Percentiles rank a stretch among this genome's conserved stretches.
phyloP scores from a whole-genome alignment of 2,797 vertebrate species.

The Sebastes alutus region DNA sequence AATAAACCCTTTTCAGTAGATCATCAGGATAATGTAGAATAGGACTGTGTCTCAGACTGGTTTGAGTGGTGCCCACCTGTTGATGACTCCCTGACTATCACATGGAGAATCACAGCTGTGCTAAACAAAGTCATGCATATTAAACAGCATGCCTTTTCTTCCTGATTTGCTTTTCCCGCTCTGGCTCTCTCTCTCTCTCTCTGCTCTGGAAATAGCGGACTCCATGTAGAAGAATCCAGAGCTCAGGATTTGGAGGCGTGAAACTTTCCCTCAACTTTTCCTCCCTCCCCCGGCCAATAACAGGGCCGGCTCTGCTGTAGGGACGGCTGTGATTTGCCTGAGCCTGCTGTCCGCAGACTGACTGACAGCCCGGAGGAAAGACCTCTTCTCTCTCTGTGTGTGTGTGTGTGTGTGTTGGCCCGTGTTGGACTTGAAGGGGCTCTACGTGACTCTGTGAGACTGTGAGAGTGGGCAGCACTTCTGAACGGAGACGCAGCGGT shows the following conservation, averaged over 20 bases:
- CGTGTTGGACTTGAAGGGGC: conserved; percentile 71
- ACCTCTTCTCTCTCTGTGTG: not conserved
- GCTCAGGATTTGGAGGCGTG: conserved; percentile 59
- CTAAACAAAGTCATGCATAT: not conserved
- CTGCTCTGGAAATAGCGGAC: not conserved
- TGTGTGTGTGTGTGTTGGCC: conserved; percentile 31
- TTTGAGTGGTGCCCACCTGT: not conserved
- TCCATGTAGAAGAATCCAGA: conserved; percentile 25
- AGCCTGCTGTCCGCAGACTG: conserved; percentile 52
- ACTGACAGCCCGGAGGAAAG: conserved; percentile 75
- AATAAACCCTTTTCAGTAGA: not conserved
- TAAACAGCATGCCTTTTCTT: not conserved
- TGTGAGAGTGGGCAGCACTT: conserved; percentile 76
- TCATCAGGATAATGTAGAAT: accelerated
- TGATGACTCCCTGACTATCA: not conserved
- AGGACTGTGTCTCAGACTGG: not conserved
- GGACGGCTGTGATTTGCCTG: conserved; percentile 71
- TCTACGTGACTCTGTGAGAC: conserved; percentile 72
- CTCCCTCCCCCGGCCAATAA: conserved; percentile 72
- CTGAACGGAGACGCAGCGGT: conserved; percentile 72
- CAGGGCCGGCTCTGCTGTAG: conserved; percentile 32
- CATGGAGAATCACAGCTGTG: not conserved
- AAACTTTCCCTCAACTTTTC: conserved; percentile 74
- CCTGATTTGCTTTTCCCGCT: conserved; percentile 49
- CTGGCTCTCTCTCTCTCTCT: conserved; percentile 1